These are phyloP conservation scores for Actenoides lindsayi DNA, from an alignment of 2,113 vertebrate genomes.

Conservation along the genomic window DNA sequence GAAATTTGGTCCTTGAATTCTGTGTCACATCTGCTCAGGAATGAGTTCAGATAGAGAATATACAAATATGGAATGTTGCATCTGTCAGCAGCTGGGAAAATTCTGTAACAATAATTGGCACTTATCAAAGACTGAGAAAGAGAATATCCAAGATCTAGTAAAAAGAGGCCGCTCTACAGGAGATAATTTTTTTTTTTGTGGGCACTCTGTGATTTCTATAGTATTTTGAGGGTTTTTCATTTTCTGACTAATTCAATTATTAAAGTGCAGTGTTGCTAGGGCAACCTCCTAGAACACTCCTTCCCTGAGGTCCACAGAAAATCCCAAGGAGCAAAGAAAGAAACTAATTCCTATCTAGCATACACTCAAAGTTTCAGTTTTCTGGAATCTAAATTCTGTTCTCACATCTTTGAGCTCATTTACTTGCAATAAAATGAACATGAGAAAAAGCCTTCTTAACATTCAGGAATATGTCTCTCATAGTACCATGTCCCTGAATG, in stretches of 20 bases:
- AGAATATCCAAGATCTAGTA: not conserved
- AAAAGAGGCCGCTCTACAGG: not conserved
- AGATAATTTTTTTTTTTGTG: not conserved
- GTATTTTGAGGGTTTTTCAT: not conserved
- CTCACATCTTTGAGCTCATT: slow-evolving; percentile 46
- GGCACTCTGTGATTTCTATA: not conserved
- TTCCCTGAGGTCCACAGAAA: not conserved
- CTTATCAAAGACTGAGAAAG: not conserved
- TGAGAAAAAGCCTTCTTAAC: slow-evolving; percentile 6
- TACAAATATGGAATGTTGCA: not conserved
- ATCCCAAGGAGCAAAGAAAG: not conserved
- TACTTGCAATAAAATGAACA: slow-evolving; percentile 58
- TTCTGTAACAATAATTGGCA: not conserved
- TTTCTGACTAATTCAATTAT: slow-evolving; percentile 30
- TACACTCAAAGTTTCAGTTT: not conserved
- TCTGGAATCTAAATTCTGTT: slow-evolving; percentile 30
- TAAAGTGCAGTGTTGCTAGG: slow-evolving; percentile 21
- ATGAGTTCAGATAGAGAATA: not conserved
- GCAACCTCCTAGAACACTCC: not conserved
- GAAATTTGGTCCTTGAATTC: not conserved
- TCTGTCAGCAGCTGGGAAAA: not conserved
- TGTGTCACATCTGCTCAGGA: not conserved
- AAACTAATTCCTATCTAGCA: not conserved
- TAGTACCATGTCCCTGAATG: slow-evolving; percentile 52
- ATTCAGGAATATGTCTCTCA: slow-evolving; percentile 63